Conservation (phyloP, 2,888 invertebrate species). For the Troglohyphantes excavatus region DNA sequence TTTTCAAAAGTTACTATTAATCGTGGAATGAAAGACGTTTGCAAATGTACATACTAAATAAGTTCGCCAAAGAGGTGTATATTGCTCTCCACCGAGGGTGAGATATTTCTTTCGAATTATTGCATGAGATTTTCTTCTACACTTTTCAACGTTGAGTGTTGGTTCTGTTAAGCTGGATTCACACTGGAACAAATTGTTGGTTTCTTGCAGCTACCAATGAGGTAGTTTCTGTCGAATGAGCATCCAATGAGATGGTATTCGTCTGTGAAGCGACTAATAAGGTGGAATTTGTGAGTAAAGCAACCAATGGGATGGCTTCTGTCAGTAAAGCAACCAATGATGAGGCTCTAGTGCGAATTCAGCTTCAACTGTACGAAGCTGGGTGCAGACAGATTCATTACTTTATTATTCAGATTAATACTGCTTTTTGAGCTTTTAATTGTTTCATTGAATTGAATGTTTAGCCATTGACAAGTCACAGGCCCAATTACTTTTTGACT, state of each 20-base stretch:
- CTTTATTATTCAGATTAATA: conserved; percentile 34
- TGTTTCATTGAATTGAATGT: conserved; percentile 58
- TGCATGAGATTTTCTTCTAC: conserved; percentile 11
- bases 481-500: conserved; percentile 78
- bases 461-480: conserved; percentile 71
- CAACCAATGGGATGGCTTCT: background rate
- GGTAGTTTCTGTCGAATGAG: background rate
- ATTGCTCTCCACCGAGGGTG: background rate
- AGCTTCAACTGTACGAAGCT: background rate
- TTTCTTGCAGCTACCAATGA: background rate
- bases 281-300: background rate
- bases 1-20: background rate
- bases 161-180: background rate
- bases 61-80: conserved; percentile 39
- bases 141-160: background rate
- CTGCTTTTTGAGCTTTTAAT: conserved; percentile 69
- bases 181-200: background rate
- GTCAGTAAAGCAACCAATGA: background rate
- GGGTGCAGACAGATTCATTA: conserved; percentile 17
- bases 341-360: background rate
- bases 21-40: background rate
- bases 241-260: background rate
- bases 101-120: conserved; percentile 25
- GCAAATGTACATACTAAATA: conserved; percentile 14
- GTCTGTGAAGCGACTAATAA: background rate